Conservation (phyloP, 2,113 vertebrate genomes). For the Columba janthina region DNA sequence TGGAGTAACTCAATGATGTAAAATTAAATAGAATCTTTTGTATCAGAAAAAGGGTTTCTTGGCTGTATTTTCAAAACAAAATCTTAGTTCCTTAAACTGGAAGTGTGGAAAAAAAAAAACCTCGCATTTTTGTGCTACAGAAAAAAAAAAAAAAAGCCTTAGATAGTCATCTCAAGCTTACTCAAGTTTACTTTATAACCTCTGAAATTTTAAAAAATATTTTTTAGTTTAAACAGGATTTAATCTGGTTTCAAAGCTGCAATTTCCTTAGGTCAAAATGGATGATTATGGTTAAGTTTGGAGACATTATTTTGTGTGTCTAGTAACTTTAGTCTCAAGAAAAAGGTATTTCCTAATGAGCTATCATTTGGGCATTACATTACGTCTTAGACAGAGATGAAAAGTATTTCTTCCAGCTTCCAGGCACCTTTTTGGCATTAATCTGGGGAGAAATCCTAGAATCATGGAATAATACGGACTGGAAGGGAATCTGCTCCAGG, state of each 20-base stretch:
- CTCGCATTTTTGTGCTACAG: conserved; percentile 20
- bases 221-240: conserved; percentile 52
- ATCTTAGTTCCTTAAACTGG: conserved; percentile 35
- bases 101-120: conserved; percentile 31
- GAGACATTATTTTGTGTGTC: conserved; percentile 20
- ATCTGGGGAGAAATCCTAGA: neutral
- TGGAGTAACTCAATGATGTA: neutral
- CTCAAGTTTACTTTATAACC: conserved; percentile 9
- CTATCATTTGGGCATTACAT: neutral
- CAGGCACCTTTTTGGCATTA: neutral
- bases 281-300: conserved; percentile 51
- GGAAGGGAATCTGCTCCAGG: neutral
- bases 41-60: conserved; percentile 1
- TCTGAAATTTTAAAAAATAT: conserved; percentile 16
- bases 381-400: neutral
- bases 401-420: neutral
- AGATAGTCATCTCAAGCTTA: conserved; percentile 36
- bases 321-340: neutral
- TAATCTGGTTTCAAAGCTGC: conserved; percentile 57
- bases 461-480: neutral
- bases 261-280: conserved; percentile 54
- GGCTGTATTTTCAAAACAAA: conserved; percentile 46
- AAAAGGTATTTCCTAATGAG: neutral
- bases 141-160: conserved; percentile 45
- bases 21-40: conserved; percentile 37